Evolutionary conservation across 2,113 vertebrate genomes (phyloP).

Genomic region (Equus quagga): DNA sequence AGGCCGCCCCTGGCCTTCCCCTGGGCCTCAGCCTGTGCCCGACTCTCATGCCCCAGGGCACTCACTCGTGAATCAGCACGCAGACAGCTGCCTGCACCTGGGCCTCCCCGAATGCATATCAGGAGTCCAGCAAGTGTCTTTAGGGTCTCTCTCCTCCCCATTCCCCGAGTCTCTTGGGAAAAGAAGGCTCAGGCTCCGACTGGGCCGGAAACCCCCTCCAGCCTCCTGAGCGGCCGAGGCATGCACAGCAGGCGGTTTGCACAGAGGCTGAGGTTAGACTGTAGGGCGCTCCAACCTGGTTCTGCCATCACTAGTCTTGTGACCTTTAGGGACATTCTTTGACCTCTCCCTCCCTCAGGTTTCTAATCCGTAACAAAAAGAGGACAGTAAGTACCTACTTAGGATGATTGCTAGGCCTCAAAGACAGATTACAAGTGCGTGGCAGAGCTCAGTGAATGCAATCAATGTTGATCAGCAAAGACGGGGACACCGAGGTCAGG

Average conservation of each 20-base stretch:
- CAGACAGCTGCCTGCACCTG: too few relatives aligned
- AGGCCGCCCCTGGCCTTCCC: background rate
- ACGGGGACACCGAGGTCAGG: background rate
- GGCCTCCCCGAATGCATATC: background rate
- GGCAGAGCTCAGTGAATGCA: background rate
- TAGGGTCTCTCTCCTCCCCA: background rate
- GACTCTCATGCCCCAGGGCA: background rate
- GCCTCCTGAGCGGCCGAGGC: background rate
- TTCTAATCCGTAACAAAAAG: background rate
- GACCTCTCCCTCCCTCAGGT: background rate
- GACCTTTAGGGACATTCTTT: background rate
- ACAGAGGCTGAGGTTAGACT: background rate
- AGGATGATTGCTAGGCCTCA: background rate
- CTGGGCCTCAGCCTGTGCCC: background rate
- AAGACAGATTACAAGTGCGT: background rate
- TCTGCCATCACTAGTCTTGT: background rate
- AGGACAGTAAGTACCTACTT: background rate
- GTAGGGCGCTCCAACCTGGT: background rate
- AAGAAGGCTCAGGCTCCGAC: background rate
- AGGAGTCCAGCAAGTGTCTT: background rate
- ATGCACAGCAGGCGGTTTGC: accelerated
- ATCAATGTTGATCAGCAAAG: background rate
- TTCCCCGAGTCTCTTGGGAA: background rate
- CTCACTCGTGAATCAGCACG: background rate
- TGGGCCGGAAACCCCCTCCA: background rate